Percentiles rank a stretch among this genome's conserved stretches.
These are phyloP conservation scores for Hyles lineata DNA, from an alignment of 2,888 invertebrate genomes.

Conservation along the genomic window DNA sequence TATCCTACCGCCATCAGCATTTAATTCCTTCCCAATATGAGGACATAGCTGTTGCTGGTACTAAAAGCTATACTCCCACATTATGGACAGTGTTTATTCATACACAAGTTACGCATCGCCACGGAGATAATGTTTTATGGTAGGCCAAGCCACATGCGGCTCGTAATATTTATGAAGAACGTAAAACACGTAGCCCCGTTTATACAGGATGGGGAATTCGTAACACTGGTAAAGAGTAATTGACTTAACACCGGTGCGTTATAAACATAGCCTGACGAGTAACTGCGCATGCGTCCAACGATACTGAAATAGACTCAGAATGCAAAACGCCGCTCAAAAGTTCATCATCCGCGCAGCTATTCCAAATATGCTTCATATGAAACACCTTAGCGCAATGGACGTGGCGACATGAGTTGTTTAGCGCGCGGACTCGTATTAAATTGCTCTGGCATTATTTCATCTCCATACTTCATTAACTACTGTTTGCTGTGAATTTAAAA, in stretches of 20 bases:
- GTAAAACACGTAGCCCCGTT: slow-evolving; percentile 28
- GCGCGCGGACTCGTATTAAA: slow-evolving; percentile 45
- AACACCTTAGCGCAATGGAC: slow-evolving; percentile 55
- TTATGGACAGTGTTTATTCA: slow-evolving; percentile 7
- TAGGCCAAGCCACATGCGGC: slow-evolving; percentile 8
- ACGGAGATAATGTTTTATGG: slow-evolving; percentile 21
- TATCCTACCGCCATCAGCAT: too few relatives aligned
- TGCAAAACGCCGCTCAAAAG: slow-evolving; percentile 69
- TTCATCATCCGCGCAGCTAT: slow-evolving; percentile 74
- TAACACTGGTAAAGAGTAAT: slow-evolving; percentile 51
- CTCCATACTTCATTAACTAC: slow-evolving; percentile 25
- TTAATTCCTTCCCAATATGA: background rate
- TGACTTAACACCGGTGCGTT: slow-evolving; percentile 49
- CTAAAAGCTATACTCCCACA: background rate
- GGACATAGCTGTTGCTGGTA: background rate
- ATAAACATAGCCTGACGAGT: slow-evolving; percentile 47
- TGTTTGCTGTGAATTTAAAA: slow-evolving; percentile 10
- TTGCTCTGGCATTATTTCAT: slow-evolving; percentile 43
- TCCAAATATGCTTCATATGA: slow-evolving; percentile 64
- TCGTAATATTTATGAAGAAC: slow-evolving; percentile 23
- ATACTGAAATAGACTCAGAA: slow-evolving; percentile 70
- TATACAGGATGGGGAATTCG: slow-evolving; percentile 43
- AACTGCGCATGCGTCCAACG: slow-evolving; percentile 45
- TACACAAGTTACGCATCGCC: background rate
- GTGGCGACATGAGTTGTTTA: slow-evolving; percentile 50